Conservation (phyloP, 2,113 vertebrate species). For the Cryptomyrus ogoouensis region DNA sequence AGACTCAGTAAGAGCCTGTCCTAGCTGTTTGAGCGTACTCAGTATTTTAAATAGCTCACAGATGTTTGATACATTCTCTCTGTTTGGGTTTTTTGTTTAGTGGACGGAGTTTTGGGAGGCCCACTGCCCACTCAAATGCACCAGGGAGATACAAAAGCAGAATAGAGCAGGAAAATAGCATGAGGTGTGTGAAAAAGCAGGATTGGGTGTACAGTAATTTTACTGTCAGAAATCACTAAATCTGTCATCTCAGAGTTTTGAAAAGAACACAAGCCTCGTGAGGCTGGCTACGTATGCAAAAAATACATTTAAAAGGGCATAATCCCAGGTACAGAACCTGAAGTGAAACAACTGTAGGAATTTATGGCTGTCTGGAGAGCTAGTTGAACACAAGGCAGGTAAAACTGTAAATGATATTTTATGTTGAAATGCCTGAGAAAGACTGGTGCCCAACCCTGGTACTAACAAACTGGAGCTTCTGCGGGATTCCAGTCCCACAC, state of each 20-base stretch:
- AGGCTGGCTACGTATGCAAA: background rate
- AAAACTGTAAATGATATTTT: background rate
- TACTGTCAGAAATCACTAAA: background rate
- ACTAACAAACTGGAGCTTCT: background rate
- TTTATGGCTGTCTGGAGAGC: background rate
- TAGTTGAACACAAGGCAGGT: background rate
- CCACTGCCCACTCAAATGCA: background rate
- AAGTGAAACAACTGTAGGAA: background rate
- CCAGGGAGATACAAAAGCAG: background rate
- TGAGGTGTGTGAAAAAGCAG: background rate
- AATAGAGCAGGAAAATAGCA: background rate
- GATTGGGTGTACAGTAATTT: background rate
- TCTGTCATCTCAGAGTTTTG: background rate
- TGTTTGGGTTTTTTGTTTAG: background rate
- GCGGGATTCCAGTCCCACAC: background rate
- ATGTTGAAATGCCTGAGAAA: background rate
- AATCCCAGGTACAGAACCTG: background rate
- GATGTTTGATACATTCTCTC: background rate
- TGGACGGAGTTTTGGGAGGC: background rate
- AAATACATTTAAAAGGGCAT: background rate
- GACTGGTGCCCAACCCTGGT: background rate
- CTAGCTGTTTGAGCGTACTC: background rate
- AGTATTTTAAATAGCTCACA: slow-evolving; percentile 6
- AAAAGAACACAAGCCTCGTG: background rate
- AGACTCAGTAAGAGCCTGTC: background rate